Evolutionary conservation across 2,797 vertebrate species (phyloP).

Genomic region (Chlorospingus flavigularis): DNA sequence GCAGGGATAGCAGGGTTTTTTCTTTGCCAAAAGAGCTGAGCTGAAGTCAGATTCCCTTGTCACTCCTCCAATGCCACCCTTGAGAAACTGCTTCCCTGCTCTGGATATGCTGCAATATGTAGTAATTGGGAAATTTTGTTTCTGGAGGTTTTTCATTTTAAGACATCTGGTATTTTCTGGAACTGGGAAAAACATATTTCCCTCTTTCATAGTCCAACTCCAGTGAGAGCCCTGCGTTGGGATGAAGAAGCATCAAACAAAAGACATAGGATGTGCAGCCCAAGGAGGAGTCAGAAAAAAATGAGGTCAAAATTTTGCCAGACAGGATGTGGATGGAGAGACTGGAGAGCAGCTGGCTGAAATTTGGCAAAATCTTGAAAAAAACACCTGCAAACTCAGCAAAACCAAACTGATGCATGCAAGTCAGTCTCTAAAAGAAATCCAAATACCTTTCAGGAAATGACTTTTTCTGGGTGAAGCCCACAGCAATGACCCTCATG

Average conservation of each 20-base stretch:
- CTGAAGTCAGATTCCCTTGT: background rate
- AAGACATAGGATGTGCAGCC: background rate
- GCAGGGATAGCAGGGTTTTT: background rate
- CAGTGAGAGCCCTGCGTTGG: background rate
- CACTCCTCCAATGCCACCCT: rapidly evolving
- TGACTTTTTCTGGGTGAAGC: background rate
- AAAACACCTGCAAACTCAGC: background rate
- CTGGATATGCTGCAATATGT: background rate
- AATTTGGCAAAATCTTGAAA: background rate
- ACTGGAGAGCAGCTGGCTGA: background rate
- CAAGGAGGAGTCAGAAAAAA: background rate
- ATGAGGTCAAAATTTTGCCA: background rate
- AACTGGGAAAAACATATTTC: background rate
- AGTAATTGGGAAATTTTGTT: background rate
- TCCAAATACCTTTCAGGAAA: background rate
- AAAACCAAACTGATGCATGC: background rate
- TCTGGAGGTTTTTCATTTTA: background rate
- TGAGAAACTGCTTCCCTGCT: background rate
- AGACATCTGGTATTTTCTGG: background rate
- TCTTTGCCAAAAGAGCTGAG: background rate
- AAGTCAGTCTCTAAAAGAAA: background rate
- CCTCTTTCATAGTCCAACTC: background rate
- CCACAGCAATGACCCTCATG: background rate
- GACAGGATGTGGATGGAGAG: background rate
- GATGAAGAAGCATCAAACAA: background rate